Evolutionary conservation across 2,797 vertebrate genomes (phyloP).

Genomic region (Astyanax mexicanus): DNA sequence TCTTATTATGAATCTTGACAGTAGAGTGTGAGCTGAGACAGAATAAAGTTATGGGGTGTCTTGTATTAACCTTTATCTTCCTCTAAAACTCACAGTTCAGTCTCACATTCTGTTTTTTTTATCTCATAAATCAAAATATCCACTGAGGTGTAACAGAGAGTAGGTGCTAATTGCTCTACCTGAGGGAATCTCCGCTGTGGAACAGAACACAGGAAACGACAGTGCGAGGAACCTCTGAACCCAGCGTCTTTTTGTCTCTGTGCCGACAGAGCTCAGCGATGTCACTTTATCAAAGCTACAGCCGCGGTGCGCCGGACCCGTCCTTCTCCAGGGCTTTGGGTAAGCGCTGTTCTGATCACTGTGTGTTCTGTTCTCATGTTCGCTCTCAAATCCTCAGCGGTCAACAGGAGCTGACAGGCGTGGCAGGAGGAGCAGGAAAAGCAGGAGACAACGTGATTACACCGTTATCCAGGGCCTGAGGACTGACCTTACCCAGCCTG

Average conservation of each 20-base stretch:
- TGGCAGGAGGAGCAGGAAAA: not conserved
- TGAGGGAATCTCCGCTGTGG: too few relatives aligned
- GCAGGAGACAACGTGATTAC: not conserved
- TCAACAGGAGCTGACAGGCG: conserved; percentile 2
- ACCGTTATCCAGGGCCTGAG: not conserved
- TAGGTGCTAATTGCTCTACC: too few relatives aligned
- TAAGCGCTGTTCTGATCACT: not conserved
- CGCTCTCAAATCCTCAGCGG: not conserved
- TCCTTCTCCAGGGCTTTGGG: not conserved
- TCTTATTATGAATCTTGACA: too few relatives aligned
- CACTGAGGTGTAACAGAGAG: too few relatives aligned
- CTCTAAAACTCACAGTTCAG: too few relatives aligned
- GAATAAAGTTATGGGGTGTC: too few relatives aligned
- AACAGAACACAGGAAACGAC: too few relatives aligned
- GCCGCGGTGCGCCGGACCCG: not conserved
- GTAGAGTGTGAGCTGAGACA: too few relatives aligned
- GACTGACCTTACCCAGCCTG: not conserved
- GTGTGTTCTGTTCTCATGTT: not conserved
- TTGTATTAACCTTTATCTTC: too few relatives aligned
- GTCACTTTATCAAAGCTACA: not conserved
- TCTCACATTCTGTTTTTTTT: too few relatives aligned
- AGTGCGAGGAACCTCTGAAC: too few relatives aligned
- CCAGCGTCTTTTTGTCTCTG: not conserved
- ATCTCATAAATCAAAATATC: too few relatives aligned
- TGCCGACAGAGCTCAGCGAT: not conserved